Percentiles rank a stretch among this genome's conserved stretches.
Conservation (phyloP, 2,113 vertebrate species). For the Hemicordylus capensis region DNA sequence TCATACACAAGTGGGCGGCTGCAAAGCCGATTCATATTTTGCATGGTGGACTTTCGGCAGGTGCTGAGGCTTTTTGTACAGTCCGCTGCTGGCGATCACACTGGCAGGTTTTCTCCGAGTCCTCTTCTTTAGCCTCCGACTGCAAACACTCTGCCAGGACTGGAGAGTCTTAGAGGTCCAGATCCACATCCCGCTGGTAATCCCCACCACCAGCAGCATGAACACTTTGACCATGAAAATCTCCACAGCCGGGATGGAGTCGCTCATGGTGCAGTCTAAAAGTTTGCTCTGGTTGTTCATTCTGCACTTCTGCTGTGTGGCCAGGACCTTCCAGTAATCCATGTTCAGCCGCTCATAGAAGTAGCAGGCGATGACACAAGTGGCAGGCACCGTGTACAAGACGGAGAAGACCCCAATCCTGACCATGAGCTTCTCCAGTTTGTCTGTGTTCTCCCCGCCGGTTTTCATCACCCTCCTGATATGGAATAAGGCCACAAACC, state of each 20-base stretch:
- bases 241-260: conserved; percentile 92
- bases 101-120: conserved; percentile 89
- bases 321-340: conserved; percentile 90
- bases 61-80: conserved; percentile 91
- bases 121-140: conserved; percentile 86
- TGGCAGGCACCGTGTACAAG: conserved; percentile 94
- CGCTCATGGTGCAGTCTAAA: conserved; percentile 86
- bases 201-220: conserved; percentile 96
- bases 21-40: conserved; percentile 86
- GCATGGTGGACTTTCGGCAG: conserved; percentile 85
- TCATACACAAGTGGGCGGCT: conserved; percentile 92
- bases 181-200: conserved; percentile 98
- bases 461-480: conserved; percentile 97
- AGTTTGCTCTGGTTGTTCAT: conserved; percentile 75
- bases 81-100: conserved; percentile 83
- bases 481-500: conserved; percentile 96
- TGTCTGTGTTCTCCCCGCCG: conserved; percentile 95
- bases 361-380: conserved; percentile 96
- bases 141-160: conserved; percentile 95
- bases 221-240: conserved; percentile 98
- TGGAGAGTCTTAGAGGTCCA: conserved; percentile 98
- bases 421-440: conserved; percentile 96
- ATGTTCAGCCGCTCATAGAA: conserved; percentile 96
- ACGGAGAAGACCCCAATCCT: conserved; percentile 95
- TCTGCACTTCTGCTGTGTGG: conserved; percentile 82